Base-by-base conservation (phyloP, 1,140 invertebrate species). In the Geopemphigus sp. region DNA sequence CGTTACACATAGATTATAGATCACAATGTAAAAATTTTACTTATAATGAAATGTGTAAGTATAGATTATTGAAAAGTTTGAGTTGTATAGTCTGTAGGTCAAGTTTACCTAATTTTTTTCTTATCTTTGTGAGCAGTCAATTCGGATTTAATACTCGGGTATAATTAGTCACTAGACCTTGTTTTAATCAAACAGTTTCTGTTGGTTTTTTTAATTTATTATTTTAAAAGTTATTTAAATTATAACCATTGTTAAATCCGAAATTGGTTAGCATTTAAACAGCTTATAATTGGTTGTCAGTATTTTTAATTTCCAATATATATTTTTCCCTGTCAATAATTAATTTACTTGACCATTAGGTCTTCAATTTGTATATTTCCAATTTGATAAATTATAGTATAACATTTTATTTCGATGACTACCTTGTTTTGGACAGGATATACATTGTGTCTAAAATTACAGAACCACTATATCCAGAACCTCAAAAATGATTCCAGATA, bases 241-340 rank as follows among this genome's bases (percentile, higher is more conserved):
- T 78, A 61, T 78, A 63, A 63, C 56, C 74, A 78, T 76, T 78
- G 74, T 10, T 78, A 78, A 78, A 78, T 78, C 74, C 57, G 56
- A 78, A 63, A 61, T 61, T 61, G 57, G 74, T 78, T 78, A 61
- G 74, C 74, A 76, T 78, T 61, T 78, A 74, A 74, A 78, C 74
- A 78, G 57, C 74, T 78, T 78, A 50, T 78, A 50, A 26, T 61
- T 8, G 39, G 74, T 78, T 78, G 74, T 78, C 74, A 61, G 57
- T 78, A 61, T 61, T 78, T 73, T 78, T 78, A 61, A 61, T 61
- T 78, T 78, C 54, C 57, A 59, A 47, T 61, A 61, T 53, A 50
- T 47, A 47, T 61, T 78, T 59, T 61, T 50, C 73, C 45, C 39
- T 78, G 57, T 78, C 39, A 76, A 47, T 56, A 4, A 74, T 53